phyloP scores from a whole-genome alignment of 2,113 vertebrate species.

The Neogobius melanostomus region DNA sequence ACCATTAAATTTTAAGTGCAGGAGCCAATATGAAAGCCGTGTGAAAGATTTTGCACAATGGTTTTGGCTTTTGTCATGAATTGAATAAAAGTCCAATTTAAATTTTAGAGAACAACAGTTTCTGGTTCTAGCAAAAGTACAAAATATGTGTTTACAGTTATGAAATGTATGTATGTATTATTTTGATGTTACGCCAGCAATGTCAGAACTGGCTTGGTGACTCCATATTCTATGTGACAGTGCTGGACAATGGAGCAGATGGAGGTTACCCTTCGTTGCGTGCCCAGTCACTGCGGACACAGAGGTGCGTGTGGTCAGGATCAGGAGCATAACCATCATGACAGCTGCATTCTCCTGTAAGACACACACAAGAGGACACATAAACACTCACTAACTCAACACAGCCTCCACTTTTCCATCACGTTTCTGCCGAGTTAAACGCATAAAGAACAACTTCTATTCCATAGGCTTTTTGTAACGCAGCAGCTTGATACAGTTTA shows the following conservation, averaged over 20 bases:
- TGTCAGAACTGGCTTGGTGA: neutral
- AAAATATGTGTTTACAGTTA: too few relatives aligned
- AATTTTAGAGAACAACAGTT: too few relatives aligned
- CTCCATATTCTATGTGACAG: neutral
- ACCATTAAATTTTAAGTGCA: slow-evolving; percentile 39
- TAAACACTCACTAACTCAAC: slow-evolving; percentile 26
- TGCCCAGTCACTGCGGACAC: slow-evolving; percentile 94
- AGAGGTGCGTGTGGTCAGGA: slow-evolving; percentile 89
- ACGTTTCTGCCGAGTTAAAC: neutral
- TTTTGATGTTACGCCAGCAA: neutral
- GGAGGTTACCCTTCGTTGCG: slow-evolving; percentile 93
- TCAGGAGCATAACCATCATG: slow-evolving; percentile 93
- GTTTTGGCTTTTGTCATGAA: neutral
- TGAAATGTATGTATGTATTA: neutral
- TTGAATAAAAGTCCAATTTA: neutral
- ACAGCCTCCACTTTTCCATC: neutral
- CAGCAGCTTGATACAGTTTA: too few relatives aligned
- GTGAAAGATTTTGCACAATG: neutral
- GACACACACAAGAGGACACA: slow-evolving; percentile 41
- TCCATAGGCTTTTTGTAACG: neutral
- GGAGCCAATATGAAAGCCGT: neutral
- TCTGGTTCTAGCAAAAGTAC: too few relatives aligned
- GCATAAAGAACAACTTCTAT: neutral
- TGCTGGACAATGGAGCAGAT: slow-evolving; percentile 5
- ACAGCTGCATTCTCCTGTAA: slow-evolving; percentile 94